Evolutionary conservation across 53 echinoderm and acorn worm species (phyloP).

Genomic region (Astropecten irregularis): DNA sequence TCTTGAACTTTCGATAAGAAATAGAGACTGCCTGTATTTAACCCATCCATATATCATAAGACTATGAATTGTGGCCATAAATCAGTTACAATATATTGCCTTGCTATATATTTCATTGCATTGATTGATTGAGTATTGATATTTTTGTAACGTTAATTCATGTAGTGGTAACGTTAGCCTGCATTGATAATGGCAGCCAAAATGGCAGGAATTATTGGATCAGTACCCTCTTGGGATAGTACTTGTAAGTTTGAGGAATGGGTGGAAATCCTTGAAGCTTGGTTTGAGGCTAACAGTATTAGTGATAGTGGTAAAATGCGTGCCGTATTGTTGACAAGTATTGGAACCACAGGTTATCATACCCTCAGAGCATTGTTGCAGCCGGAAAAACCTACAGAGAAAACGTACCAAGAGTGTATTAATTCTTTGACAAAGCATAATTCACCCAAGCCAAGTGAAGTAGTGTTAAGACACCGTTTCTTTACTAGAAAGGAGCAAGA

Average conservation of each 20-base stretch:
- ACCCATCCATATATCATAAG: too few relatives aligned
- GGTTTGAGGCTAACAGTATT: constrained; percentile 49
- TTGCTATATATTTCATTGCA: too few relatives aligned
- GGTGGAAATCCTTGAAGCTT: constrained; percentile 11
- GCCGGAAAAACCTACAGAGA: constrained; percentile 49
- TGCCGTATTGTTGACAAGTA: constrained; percentile 43
- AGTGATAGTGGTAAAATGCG: constrained; percentile 28
- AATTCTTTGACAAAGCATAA: not conserved
- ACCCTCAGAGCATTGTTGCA: constrained; percentile 53
- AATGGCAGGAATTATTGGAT: too few relatives aligned
- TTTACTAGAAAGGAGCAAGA: not conserved
- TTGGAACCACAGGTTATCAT: constrained; percentile 55
- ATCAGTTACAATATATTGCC: too few relatives aligned
- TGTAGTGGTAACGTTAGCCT: too few relatives aligned
- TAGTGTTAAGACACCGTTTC: not conserved
- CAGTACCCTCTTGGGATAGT: too few relatives aligned
- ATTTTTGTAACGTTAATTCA: too few relatives aligned
- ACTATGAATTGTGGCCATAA: too few relatives aligned
- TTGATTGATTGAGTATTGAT: too few relatives aligned
- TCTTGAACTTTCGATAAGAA: too few relatives aligned
- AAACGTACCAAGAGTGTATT: not conserved
- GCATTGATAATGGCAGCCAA: too few relatives aligned
- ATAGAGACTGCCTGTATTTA: too few relatives aligned
- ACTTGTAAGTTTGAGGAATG: not conserved
- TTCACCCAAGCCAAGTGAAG: not conserved